Evolutionary conservation across 2,113 vertebrate species (phyloP), one percentile per base, ranked within the genome.

Genomic region (Turdus rufiventris): DNA sequence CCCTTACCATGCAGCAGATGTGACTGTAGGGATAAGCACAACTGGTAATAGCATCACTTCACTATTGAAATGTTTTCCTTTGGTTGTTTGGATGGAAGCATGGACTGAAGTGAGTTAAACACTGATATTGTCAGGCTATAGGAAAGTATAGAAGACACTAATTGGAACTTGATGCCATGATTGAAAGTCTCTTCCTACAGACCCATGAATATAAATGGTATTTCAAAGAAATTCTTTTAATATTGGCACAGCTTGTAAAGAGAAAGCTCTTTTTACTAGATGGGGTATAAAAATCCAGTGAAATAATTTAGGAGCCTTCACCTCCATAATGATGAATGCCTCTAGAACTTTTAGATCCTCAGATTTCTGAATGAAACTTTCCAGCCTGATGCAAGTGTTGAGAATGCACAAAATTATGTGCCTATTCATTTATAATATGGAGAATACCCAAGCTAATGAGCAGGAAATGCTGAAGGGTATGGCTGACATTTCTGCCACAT

Each of bases 371-470:
- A 33, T 77, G 33, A 53, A 87, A 60, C n/a, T 68, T 75, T 48
- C 10, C 16, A 74, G 8, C 17, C 24, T 66, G 17, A 21, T 1
- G 0, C 9, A 58, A 4, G 23, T 56, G n/a, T 43, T 91, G 48
- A 21, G 28, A 62, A 43, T 40, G 26, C 31, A 8, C 6, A 40
- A 62, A 74, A 7, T 45, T 88, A 31, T 2, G 0, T 68, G n/a
- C 17, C 4, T 2, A 1, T 60, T 90, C 18, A 20, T 61, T 73
- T 54, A 34, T 2, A 3, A 26, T 0, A 1, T 38, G 36, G 10
- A 60, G 8, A 86, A n/a, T 50, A 38, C 14, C 28, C 14, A 87
- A 53, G 3, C 16, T 47, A 67, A 20, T 42, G 8, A 42, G 17
- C 65, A 43, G 2, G 12, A 81, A 63, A 50, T 77, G 12, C 14